Evolutionary conservation across 2,888 invertebrate genomes (phyloP), one percentile per base, ranked within the genome.

Genomic region (Nomada ruficornis): DNA sequence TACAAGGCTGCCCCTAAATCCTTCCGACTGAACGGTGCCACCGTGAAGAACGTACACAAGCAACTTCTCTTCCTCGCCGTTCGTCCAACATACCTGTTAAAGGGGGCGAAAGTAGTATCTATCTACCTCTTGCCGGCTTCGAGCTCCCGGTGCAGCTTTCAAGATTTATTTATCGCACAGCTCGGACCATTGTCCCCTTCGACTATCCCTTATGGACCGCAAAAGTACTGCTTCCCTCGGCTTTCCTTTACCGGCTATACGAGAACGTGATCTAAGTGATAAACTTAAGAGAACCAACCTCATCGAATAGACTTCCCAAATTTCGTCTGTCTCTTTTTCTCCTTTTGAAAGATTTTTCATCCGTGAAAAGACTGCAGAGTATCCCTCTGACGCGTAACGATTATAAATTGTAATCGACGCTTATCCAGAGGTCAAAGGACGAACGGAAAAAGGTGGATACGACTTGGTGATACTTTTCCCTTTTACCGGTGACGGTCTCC

Each of bases 101-200:
- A 88, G 82, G 80, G 83, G 77, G 77, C 71, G 88, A 83, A 88
- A 88, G 80, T 74, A 73, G 81, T 81, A 84, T 88, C 84, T 84
- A 80, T 86, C 86, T 79, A 86, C 73, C 80, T 77, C 54, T 60
- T 69, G 67, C 62, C 72, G 63, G 64, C 63, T 70, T 64, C 69
- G 72, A 55, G 73, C 76, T 78, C 70, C 63, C 84, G 74, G 76
- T 70, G 70, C 81, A 83, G 78, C 83, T 84, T 84, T 82, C 74
- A 74, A 88, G 88, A 86, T 88, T 89, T 89, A 89, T 89, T 89
- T 89, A 89, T 88, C 84, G 85, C 77, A 59, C 26, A 60, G 59
- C 76, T 73, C 77, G 80, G 71, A 80, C 82, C 86, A 83, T 78
- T 77, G 83, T 83, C 83, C 80, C 72, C 70, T 77, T 82, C 80